These are phyloP conservation scores for Perca fluviatilis DNA, from an alignment of 2,113 vertebrate genomes.

Conservation along the genomic window DNA sequence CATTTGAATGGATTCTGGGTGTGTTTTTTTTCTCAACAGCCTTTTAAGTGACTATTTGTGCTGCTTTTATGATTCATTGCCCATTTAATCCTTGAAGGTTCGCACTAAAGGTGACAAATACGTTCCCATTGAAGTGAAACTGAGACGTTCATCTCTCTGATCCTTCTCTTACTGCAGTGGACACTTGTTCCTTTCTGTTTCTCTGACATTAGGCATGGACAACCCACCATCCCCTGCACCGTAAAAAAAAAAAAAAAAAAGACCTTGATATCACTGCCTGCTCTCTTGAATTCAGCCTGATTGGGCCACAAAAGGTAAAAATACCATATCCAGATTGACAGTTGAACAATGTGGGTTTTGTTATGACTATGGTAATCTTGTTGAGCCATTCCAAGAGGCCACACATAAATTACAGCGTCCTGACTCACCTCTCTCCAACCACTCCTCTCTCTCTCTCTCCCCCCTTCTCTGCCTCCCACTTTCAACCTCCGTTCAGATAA, in stretches of 20 bases:
- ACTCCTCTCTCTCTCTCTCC: constrained; percentile 36
- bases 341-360: constrained; percentile 83
- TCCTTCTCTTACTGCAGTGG: constrained; percentile 66
- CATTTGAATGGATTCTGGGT: constrained; percentile 16
- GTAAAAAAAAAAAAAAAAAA: constrained; percentile 37
- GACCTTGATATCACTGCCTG: constrained; percentile 66
- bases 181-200: constrained; percentile 72
- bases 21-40: constrained; percentile 23
- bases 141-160: constrained; percentile 76
- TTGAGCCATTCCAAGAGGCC: constrained; percentile 80
- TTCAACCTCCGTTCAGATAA: constrained; percentile 74
- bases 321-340: constrained; percentile 83
- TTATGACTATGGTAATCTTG: constrained; percentile 84
- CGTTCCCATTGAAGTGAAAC: constrained; percentile 72
- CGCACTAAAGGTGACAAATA: constrained; percentile 65
- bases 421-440: constrained; percentile 68
- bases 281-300: constrained; percentile 64
- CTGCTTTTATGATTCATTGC: constrained; percentile 72
- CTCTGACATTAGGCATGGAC: constrained; percentile 73
- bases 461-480: constrained; percentile 54
- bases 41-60: constrained; percentile 67
- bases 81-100: constrained; percentile 71
- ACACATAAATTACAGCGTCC: constrained; percentile 81
- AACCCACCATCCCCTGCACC: constrained; percentile 54
- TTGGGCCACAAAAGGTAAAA: constrained; percentile 80